A percentile compares a stretch with the other conserved stretches of the same genome.
phyloP scores from a whole-genome alignment of 2,113 vertebrate genomes.

The Aegotheles bennettii region DNA sequence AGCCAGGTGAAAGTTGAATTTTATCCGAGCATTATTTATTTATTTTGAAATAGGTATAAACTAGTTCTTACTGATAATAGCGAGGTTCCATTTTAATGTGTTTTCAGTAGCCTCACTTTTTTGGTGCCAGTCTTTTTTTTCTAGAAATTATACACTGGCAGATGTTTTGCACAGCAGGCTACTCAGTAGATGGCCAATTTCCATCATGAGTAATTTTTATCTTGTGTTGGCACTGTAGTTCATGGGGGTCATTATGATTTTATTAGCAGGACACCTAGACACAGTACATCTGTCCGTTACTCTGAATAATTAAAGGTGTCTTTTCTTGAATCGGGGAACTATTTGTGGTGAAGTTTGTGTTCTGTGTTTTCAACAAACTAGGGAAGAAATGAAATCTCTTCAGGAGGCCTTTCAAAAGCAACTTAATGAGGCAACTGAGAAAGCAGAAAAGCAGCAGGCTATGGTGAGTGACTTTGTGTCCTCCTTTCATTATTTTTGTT shows the following conservation, averaged over 20 bases:
- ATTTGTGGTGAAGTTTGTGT: slow-evolving; percentile 47
- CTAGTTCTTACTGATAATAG: not conserved
- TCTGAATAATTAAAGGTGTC: not conserved
- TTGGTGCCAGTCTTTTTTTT: not conserved
- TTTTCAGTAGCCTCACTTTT: not conserved
- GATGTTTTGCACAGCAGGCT: slow-evolving; percentile 10
- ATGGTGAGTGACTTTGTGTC: slow-evolving; percentile 81
- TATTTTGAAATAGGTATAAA: not conserved
- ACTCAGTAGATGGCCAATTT: not conserved
- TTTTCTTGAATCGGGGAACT: not conserved
- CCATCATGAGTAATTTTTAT: not conserved
- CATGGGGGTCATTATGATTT: not conserved
- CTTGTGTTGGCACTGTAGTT: not conserved
- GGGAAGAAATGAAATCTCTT: slow-evolving; percentile 97
- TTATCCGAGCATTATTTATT: not conserved
- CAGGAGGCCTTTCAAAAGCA: slow-evolving; percentile 94
- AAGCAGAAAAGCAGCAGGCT: slow-evolving; percentile 93
- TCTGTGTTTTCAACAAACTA: slow-evolving; percentile 68
- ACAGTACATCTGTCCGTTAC: not conserved
- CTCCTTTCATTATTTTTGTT: not conserved
- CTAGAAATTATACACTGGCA: not conserved
- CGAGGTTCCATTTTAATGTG: not conserved
- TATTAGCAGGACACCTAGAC: not conserved
- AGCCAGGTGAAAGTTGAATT: not conserved
- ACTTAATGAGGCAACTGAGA: slow-evolving; percentile 91